Conservation (phyloP, 30 jellyfish, hydroid and myxozoan species). For the Nemopilema nomurai region DNA sequence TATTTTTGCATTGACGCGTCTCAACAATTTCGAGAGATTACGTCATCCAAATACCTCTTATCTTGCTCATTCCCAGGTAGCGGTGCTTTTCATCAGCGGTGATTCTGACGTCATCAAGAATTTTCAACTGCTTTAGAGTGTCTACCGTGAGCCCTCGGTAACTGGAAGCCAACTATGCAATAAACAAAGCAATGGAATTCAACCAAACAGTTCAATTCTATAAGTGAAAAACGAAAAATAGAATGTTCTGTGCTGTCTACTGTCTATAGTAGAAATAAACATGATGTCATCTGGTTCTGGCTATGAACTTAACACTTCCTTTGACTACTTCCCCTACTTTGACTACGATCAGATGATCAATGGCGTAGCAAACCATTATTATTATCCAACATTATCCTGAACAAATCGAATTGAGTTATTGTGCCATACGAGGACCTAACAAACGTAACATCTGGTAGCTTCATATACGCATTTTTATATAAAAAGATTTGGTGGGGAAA, state of each 20-base stretch:
- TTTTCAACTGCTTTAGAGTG: conserved; percentile 42
- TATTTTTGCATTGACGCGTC: no score
- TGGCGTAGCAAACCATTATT: no score
- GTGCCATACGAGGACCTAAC: no score
- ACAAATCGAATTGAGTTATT: no score
- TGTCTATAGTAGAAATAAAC: not conserved
- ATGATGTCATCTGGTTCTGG: not conserved
- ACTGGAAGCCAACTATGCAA: conserved; percentile 46
- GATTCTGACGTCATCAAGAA: conserved; percentile 60
- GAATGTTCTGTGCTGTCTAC: no score
- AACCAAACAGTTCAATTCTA: not conserved
- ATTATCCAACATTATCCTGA: no score
- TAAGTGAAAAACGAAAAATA: not conserved
- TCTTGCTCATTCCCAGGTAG: conserved; percentile 50
- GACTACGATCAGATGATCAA: no score
- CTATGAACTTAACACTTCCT: not conserved
- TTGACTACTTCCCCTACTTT: no score
- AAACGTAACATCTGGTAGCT: no score
- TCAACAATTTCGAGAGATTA: no score
- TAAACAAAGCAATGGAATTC: not conserved
- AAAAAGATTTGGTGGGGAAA: no score
- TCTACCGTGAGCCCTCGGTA: conserved; percentile 75
- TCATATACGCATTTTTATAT: no score
- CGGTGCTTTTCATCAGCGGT: conserved; percentile 78
- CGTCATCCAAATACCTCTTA: conserved; percentile 30